These are phyloP conservation scores for Caenorhabditis imperialis DNA, from an alignment of 2,888 invertebrate genomes.

Conservation along the genomic window DNA sequence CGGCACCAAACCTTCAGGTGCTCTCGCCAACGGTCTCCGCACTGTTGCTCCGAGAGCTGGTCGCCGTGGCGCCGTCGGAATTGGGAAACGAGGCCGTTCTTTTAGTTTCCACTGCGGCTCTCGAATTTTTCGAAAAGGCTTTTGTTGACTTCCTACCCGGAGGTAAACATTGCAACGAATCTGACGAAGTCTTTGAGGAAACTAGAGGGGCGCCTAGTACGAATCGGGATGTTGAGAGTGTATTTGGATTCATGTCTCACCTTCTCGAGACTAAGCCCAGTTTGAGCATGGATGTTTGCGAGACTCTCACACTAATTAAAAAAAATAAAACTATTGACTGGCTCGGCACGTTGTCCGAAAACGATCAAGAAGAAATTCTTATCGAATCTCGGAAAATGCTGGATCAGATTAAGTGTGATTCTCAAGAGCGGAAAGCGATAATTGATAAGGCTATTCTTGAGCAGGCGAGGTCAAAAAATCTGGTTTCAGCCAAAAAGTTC, in stretches of 20 bases:
- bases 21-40: not conserved
- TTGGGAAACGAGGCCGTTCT: not conserved
- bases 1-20: not conserved
- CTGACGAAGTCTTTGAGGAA: not conserved
- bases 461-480: no score
- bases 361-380: no score
- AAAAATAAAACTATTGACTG: conserved; percentile 18
- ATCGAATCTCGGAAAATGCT: no score
- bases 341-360: not conserved
- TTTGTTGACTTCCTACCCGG: conserved; percentile 14
- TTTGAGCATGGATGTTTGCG: conserved; percentile 15
- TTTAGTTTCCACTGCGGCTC: not conserved
- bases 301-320: not conserved
- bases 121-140: not conserved
- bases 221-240: conserved; percentile 4
- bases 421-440: no score
- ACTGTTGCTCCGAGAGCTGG: not conserved
- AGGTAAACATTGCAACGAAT: conserved; percentile 1
- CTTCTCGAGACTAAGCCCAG: conserved; percentile 10
- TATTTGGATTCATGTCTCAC: conserved; percentile 9
- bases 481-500: no score
- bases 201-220: conserved; percentile 8
- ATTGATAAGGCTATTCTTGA: no score
- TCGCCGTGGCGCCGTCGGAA: not conserved
- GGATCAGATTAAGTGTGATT: no score